phyloP scores from a whole-genome alignment of 2,888 invertebrate species.

The Dimorphilus gyrociliatus region DNA sequence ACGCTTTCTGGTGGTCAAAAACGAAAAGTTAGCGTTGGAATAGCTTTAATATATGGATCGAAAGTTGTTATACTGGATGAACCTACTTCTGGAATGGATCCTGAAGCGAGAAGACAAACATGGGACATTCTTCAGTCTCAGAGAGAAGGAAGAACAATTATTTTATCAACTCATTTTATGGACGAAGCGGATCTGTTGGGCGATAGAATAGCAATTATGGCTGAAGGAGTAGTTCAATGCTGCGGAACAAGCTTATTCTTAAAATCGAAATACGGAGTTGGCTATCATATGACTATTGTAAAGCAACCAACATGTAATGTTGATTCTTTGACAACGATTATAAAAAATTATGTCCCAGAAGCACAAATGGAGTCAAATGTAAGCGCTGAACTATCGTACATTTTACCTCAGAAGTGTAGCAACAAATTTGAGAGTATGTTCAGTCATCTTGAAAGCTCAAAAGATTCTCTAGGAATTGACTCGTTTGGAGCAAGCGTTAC shows the following conservation, averaged over 20 bases:
- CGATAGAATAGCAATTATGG: conserved; percentile 71
- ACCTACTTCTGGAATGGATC: conserved; percentile 43
- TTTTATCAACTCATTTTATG: conserved; percentile 63
- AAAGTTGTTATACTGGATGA: conserved; percentile 43
- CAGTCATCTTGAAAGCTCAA: conserved; percentile 18
- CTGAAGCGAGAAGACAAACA: conserved; percentile 42
- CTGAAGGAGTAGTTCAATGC: conserved; percentile 59
- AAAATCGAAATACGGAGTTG: conserved; percentile 61
- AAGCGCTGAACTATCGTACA: conserved; percentile 26
- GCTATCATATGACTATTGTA: conserved; percentile 57
- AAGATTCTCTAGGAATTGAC: conserved; percentile 46
- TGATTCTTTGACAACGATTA: conserved; percentile 43
- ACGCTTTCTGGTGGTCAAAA: conserved; percentile 32
- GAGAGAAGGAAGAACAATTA: conserved; percentile 51
- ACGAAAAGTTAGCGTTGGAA: conserved; percentile 30
- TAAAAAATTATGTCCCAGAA: conserved; percentile 49
- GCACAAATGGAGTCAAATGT: conserved; percentile 43
- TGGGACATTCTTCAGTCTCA: conserved; percentile 58
- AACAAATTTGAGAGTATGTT: conserved; percentile 21
- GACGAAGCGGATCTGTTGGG: conserved; percentile 74
- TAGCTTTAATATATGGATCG: conserved; percentile 33
- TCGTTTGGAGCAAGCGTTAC: conserved; percentile 71
- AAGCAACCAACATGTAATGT: conserved; percentile 42
- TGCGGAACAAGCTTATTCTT: conserved; percentile 55
- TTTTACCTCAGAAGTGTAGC: conserved; percentile 23